These are phyloP conservation scores for Halichoerus grypus DNA, from an alignment of 2,113 vertebrate species.

Conservation along the genomic window DNA sequence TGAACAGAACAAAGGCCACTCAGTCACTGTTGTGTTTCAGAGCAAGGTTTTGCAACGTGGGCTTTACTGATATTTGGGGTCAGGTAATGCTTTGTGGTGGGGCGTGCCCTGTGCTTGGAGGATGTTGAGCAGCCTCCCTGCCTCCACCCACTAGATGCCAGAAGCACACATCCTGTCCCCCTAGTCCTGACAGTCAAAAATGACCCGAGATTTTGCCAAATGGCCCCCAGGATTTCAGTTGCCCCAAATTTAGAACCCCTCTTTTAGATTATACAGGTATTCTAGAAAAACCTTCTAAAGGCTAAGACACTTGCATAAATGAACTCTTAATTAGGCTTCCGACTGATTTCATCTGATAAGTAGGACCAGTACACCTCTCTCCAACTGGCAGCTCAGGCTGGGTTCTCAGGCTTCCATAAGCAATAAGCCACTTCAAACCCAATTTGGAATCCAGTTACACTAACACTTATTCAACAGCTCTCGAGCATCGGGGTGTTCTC, in stretches of 20 bases:
- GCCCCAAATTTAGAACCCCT: not conserved
- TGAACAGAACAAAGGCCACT: not conserved
- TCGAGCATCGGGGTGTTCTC: not conserved
- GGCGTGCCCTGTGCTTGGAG: no score
- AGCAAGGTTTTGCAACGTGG: not conserved
- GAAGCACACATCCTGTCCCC: not conserved
- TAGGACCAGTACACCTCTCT: not conserved
- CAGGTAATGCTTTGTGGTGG: not conserved
- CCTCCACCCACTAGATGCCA: not conserved
- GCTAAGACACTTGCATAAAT: not conserved
- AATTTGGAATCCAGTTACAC: not conserved
- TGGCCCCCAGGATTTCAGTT: not conserved
- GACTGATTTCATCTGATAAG: not conserved
- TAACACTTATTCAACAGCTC: constrained; percentile 15
- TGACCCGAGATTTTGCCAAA: not conserved
- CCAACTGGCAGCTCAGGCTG: not conserved
- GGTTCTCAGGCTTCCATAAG: not conserved
- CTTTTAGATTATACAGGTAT: not conserved
- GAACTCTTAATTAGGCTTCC: not conserved
- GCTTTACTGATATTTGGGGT: not conserved
- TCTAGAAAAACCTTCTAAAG: not conserved
- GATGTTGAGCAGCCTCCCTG: not conserved
- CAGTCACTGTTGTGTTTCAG: not conserved
- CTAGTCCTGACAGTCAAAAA: not conserved
- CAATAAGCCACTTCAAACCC: constrained; percentile 37